A percentile compares a stretch with the other conserved stretches of the same genome.
These are phyloP conservation scores for Eolophus roseicapilla DNA, from an alignment of 2,113 vertebrate genomes.

Conservation along the genomic window DNA sequence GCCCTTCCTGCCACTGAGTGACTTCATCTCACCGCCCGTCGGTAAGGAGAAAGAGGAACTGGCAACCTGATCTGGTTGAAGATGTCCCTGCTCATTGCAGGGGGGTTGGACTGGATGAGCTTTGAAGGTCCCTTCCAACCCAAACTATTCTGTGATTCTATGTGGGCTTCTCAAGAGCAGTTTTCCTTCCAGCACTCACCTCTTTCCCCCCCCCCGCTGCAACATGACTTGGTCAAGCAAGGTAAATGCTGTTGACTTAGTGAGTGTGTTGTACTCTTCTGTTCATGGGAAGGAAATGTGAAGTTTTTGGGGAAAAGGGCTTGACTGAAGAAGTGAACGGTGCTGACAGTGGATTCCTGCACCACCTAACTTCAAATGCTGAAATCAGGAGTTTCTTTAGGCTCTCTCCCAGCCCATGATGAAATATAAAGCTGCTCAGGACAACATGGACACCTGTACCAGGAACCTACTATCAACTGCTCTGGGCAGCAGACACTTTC, in stretches of 20 bases:
- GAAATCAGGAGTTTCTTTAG: neutral
- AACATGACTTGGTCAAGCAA: neutral
- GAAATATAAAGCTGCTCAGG: neutral
- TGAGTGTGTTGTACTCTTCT: neutral
- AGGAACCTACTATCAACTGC: neutral
- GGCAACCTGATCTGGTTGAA: neutral
- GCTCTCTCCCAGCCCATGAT: neutral
- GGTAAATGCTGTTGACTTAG: neutral
- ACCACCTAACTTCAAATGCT: neutral
- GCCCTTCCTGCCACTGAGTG: fast-evolving
- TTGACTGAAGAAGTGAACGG: neutral
- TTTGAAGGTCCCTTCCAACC: neutral
- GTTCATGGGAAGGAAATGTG: neutral
- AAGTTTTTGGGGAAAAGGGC: neutral
- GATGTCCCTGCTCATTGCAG: neutral
- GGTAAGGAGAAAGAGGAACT: neutral
- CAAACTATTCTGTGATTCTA: neutral
- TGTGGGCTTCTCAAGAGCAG: neutral
- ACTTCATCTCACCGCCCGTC: neutral
- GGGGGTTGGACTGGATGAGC: neutral
- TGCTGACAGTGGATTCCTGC: neutral
- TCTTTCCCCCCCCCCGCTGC: neutral
- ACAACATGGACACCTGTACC: neutral
- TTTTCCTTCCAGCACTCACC: neutral
- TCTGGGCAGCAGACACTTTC: neutral